phyloP scores from a whole-genome alignment of 1,140 invertebrate genomes.

The Phenacoccus solenopsis region DNA sequence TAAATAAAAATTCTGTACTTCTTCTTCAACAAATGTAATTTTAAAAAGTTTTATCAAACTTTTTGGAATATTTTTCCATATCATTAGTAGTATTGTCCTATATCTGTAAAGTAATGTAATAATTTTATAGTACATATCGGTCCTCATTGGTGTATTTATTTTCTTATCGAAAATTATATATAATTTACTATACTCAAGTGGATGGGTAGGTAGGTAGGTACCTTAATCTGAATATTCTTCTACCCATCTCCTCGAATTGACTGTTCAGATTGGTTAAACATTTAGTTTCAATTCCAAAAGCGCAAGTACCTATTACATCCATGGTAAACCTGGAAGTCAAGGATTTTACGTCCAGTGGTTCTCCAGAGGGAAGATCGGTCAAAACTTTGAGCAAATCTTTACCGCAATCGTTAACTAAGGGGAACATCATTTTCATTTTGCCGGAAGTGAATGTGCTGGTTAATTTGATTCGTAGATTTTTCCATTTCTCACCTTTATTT shows the following conservation, averaged over 20 bases:
- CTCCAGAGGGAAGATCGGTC: neutral
- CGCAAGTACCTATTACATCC: constrained; percentile 35
- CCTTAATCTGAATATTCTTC: constrained; percentile 10
- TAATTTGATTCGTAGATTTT: constrained; percentile 34
- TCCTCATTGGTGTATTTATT: too few relatives aligned
- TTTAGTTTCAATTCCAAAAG: constrained; percentile 33
- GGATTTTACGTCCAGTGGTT: neutral
- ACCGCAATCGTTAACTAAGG: constrained; percentile 32
- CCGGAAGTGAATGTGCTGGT: constrained; percentile 43
- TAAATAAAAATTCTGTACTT: constrained; percentile 28
- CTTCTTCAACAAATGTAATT: constrained; percentile 16
- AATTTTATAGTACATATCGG: too few relatives aligned
- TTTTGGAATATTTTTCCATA: neutral
- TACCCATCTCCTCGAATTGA: constrained; percentile 25
- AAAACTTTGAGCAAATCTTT: neutral
- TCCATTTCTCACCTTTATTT: too few relatives aligned
- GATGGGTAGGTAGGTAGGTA: too few relatives aligned
- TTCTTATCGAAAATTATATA: too few relatives aligned
- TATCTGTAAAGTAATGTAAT: neutral
- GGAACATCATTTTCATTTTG: constrained; percentile 43
- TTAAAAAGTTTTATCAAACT: constrained; percentile 14
- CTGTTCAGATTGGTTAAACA: constrained; percentile 30
- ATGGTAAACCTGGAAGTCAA: constrained; percentile 29
- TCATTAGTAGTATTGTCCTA: neutral
- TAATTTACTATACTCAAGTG: too few relatives aligned